These are phyloP conservation scores for Archaeoteleia sp. DNA, from an alignment of 2,888 invertebrate species.

Conservation along the genomic window DNA sequence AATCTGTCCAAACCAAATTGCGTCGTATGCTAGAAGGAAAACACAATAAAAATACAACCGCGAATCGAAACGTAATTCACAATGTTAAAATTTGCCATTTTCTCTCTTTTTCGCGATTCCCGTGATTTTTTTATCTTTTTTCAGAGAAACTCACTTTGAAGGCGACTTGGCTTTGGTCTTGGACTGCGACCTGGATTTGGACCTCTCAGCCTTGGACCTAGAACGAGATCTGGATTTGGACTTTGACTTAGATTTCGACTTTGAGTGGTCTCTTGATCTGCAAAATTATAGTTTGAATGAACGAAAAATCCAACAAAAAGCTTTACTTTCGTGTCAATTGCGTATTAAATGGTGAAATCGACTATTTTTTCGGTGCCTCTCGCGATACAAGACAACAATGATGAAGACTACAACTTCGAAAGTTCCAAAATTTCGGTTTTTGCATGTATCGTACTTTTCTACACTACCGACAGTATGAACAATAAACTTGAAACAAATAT, in stretches of 20 bases:
- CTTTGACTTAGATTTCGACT: conserved; percentile 80
- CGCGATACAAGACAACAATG: too few relatives aligned
- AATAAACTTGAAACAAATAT: too few relatives aligned
- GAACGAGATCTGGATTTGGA: conserved; percentile 81
- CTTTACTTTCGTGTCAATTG: conserved; percentile 19
- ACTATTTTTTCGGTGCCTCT: too few relatives aligned
- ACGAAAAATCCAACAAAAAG: conserved; percentile 54
- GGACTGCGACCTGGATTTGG: conserved; percentile 77
- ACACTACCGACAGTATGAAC: too few relatives aligned
- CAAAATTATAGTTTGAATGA: conserved; percentile 67
- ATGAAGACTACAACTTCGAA: too few relatives aligned
- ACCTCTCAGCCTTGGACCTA: conserved; percentile 77
- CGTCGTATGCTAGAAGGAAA: too few relatives aligned
- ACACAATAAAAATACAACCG: too few relatives aligned
- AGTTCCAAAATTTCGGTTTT: too few relatives aligned
- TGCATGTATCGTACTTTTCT: too few relatives aligned
- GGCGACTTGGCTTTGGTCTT: conserved; percentile 76
- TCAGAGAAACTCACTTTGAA: conserved; percentile 74
- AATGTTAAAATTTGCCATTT: conserved; percentile 43
- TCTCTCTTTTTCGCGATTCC: conserved; percentile 36
- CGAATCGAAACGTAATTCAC: too few relatives aligned
- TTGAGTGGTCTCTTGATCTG: conserved; percentile 81
- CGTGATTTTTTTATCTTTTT: conserved; percentile 16
- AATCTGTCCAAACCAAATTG: too few relatives aligned
- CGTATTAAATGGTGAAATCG: conserved; percentile 21